These are phyloP conservation scores for Acrocera orbiculus DNA, from an alignment of 2,888 invertebrate genomes.

Conservation along the genomic window DNA sequence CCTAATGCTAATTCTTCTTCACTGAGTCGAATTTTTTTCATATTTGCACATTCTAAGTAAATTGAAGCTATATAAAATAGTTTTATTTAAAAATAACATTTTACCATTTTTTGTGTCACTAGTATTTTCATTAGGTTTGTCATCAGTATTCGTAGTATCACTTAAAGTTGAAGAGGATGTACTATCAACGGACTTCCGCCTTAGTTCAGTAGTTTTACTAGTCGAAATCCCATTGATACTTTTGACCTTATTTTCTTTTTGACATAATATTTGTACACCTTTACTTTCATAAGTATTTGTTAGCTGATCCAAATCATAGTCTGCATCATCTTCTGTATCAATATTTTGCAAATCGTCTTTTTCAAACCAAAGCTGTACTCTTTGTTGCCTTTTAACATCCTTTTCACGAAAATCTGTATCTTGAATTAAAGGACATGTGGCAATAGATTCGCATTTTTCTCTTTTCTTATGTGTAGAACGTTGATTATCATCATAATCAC, in stretches of 20 bases:
- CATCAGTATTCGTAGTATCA: no score
- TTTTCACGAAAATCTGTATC: slow-evolving; percentile 63
- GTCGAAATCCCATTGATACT: no score
- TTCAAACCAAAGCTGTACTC: slow-evolving; percentile 76
- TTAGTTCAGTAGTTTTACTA: no score
- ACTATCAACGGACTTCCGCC: no score
- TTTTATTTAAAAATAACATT: no score
- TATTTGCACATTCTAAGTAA: no score
- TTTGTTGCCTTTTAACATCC: slow-evolving; percentile 51
- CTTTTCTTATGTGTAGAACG: slow-evolving; percentile 26
- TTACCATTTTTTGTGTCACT: no score
- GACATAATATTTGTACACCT: slow-evolving; percentile 36
- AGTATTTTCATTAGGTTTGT: no score
- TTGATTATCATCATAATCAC: slow-evolving; percentile 41
- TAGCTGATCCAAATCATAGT: slow-evolving; percentile 67
- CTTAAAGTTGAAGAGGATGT: no score
- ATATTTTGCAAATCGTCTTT: slow-evolving; percentile 67
- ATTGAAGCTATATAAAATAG: no score
- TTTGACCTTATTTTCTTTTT: slow-evolving; percentile 5
- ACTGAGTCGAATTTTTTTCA: slow-evolving; percentile 51
- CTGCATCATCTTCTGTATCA: slow-evolving; percentile 69
- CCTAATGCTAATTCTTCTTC: slow-evolving; percentile 86
- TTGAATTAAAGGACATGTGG: slow-evolving; percentile 51
- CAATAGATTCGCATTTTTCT: no score
- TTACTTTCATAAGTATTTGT: slow-evolving; percentile 52